Percentiles rank a stretch among this genome's conserved stretches.
phyloP scores from a whole-genome alignment of 2,797 vertebrate species.

The Semaprochilodus insignis region DNA sequence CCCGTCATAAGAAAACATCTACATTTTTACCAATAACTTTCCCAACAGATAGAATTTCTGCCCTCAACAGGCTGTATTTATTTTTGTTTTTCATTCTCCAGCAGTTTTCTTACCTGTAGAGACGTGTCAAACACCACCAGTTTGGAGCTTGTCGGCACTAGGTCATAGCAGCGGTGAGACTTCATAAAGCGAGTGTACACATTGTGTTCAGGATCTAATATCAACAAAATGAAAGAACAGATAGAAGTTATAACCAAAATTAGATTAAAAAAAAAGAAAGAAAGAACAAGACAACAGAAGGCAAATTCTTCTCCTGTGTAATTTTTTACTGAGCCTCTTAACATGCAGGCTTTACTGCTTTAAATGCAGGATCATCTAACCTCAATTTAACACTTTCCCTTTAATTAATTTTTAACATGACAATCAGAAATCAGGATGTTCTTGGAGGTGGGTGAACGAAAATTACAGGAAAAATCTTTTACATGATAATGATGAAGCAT shows the following conservation, averaged over 20 bases:
- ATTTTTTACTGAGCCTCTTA: too few species aligned
- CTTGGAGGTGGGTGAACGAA: too few species aligned
- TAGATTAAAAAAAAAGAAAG: not conserved
- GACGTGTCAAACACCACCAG: constrained; percentile 97
- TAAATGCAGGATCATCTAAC: too few species aligned
- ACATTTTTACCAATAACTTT: constrained; percentile 26
- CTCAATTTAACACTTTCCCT: too few species aligned
- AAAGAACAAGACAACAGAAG: too few species aligned
- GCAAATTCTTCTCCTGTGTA: too few species aligned
- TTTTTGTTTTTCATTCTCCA: not conserved
- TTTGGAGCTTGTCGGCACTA: constrained; percentile 97
- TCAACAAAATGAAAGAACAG: not conserved
- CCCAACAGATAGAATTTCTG: constrained; percentile 1
- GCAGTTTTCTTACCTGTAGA: constrained; percentile 84
- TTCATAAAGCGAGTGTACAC: constrained; percentile 97
- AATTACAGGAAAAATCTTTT: too few species aligned
- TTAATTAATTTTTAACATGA: too few species aligned
- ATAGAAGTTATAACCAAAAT: not conserved
- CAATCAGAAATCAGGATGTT: too few species aligned
- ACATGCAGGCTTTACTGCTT: too few species aligned
- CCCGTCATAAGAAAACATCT: constrained; percentile 3
- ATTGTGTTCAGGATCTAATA: constrained; percentile 82
- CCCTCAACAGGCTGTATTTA: not conserved
- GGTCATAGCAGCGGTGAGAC: constrained; percentile 95
- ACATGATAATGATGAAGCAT: too few species aligned